A percentile compares a stretch with the other conserved stretches of the same genome.
These are phyloP conservation scores for Ardeotis arabs DNA, from an alignment of 2,113 vertebrate genomes.

Conservation along the genomic window DNA sequence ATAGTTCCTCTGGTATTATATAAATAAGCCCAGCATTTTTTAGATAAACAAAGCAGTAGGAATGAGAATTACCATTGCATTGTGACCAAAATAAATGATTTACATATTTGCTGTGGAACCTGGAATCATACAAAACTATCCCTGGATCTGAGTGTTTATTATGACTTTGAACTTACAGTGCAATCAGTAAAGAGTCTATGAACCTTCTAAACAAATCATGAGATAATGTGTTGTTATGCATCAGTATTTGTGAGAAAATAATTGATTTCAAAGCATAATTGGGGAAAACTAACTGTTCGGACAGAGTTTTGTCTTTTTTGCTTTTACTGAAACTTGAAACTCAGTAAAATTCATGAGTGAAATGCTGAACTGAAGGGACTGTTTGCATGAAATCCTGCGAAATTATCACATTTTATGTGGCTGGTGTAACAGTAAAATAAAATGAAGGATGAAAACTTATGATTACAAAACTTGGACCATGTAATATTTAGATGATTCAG, in stretches of 20 bases:
- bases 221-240: background rate
- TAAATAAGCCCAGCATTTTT: background rate
- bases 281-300: background rate
- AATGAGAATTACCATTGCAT: background rate
- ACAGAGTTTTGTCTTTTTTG: background rate
- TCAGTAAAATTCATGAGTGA: background rate
- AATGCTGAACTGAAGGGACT: background rate
- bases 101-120: background rate
- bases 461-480: background rate
- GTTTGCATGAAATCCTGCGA: background rate
- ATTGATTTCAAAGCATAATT: background rate
- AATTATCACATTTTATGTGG: background rate
- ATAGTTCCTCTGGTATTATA: background rate
- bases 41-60: background rate
- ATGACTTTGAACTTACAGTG: background rate
- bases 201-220: background rate
- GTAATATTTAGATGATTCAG: background rate
- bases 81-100: background rate
- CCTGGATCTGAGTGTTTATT: background rate
- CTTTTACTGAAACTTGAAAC: background rate
- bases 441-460: background rate
- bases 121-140: background rate
- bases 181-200: background rate
- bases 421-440: background rate
- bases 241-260: background rate